Conservation (phyloP, 2,797 vertebrate species). For the Cirrhinus mrigala region DNA sequence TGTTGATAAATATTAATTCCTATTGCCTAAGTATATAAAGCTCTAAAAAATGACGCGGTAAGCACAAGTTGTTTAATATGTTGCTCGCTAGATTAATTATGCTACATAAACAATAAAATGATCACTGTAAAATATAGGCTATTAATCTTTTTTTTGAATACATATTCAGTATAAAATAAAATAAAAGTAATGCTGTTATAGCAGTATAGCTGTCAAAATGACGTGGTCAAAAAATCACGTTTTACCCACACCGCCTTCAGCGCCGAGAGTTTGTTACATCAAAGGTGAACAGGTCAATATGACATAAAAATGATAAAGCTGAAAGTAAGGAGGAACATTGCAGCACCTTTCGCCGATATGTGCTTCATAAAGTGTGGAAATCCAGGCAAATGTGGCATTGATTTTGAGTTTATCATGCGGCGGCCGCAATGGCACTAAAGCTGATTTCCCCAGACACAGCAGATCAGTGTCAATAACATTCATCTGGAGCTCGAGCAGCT, state of each 20-base stretch:
- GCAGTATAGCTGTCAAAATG: not conserved
- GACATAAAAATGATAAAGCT: slow-evolving; percentile 79
- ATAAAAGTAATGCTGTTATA: not conserved
- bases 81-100: too few relatives aligned
- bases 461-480: slow-evolving; percentile 88
- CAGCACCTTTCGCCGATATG: slow-evolving; percentile 75
- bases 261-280: slow-evolving; percentile 56
- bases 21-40: not conserved
- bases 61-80: not conserved
- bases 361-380: slow-evolving; percentile 80
- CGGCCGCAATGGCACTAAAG: slow-evolving; percentile 73
- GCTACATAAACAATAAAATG: not conserved
- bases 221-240: slow-evolving; percentile 61
- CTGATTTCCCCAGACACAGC: slow-evolving; percentile 88
- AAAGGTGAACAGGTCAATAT: slow-evolving; percentile 74
- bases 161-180: not conserved
- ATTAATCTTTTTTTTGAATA: not conserved
- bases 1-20: not conserved
- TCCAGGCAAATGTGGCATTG: slow-evolving; percentile 82
- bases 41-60: not conserved
- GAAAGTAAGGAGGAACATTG: slow-evolving; percentile 71
- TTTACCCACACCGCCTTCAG: slow-evolving; percentile 65
- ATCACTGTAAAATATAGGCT: not conserved
- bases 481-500: slow-evolving; percentile 79
- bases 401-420: slow-evolving; percentile 85